Percentiles rank a stretch among this genome's conserved stretches.
phyloP scores from a whole-genome alignment of 2,113 vertebrate species.

The Pseudopipra pipra region DNA sequence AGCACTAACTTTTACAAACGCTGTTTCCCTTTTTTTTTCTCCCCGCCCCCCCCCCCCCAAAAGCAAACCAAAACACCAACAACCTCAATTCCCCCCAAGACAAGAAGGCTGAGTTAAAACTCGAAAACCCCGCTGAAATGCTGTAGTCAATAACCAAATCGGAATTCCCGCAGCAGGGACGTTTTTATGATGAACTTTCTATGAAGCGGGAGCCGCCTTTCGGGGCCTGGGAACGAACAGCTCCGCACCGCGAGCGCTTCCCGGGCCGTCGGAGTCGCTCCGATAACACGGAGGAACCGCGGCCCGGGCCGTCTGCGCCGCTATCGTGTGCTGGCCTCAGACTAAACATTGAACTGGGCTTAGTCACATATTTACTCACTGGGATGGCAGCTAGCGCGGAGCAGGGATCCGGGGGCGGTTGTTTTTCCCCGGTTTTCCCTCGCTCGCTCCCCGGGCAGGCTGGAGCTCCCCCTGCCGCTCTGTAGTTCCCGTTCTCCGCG shows the following conservation, averaged over 20 bases:
- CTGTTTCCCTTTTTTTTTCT: not conserved
- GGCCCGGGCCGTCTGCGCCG: not conserved
- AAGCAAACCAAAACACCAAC: not conserved
- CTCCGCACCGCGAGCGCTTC: not conserved
- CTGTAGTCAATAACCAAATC: not conserved
- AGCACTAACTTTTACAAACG: conserved; percentile 70
- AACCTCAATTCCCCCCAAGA: not conserved
- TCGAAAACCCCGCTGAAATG: not conserved
- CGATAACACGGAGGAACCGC: not conserved
- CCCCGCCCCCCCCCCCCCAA: not conserved
- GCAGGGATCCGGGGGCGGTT: not conserved
- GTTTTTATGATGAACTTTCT: not conserved
- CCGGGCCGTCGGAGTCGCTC: not conserved
- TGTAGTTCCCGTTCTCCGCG: not conserved
- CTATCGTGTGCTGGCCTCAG: conserved; percentile 40
- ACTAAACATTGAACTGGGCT: conserved; percentile 54
- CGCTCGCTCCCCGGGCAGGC: not conserved
- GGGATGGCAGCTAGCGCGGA: conserved; percentile 39
- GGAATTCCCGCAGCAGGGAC: not conserved
- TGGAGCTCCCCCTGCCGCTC: conserved; percentile 77
- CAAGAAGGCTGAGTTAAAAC: not conserved
- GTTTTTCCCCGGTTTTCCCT: not conserved
- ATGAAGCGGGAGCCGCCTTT: not conserved
- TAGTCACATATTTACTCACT: conserved; percentile 58
- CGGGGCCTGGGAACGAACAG: not conserved